Percentiles rank a stretch among this genome's conserved stretches.
Conservation (phyloP, 2,888 invertebrate genomes). For the Cenopis cana region DNA sequence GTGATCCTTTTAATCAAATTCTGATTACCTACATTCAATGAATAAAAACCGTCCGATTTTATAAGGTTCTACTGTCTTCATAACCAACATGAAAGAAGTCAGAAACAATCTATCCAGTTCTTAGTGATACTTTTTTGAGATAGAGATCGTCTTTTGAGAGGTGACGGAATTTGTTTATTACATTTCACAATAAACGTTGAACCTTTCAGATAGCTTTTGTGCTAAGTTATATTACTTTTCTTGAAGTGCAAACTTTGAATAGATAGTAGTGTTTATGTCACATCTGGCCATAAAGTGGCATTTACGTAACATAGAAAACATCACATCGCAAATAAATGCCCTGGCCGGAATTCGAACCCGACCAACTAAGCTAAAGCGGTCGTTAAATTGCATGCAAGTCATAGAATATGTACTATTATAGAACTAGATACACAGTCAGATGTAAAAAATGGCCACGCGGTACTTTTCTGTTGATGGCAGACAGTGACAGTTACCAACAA, state of each 20-base stretch:
- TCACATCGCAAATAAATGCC: too few species aligned
- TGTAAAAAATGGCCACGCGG: too few species aligned
- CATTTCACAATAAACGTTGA: not conserved
- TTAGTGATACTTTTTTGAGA: too few species aligned
- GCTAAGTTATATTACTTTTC: conserved; percentile 7
- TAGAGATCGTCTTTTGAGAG: not conserved
- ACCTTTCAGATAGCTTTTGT: conserved; percentile 6
- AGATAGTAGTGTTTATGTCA: not conserved
- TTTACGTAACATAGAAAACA: too few species aligned
- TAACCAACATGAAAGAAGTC: not conserved
- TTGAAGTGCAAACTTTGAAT: conserved; percentile 1
- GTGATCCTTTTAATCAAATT: not conserved
- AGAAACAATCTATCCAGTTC: not conserved
- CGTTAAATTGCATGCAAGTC: too few species aligned
- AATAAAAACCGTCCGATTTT: conserved; percentile 11
- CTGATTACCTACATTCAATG: not conserved
- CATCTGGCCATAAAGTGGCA: too few species aligned
- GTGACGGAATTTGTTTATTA: not conserved
- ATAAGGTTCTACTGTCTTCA: not conserved
- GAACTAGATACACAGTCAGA: too few species aligned
- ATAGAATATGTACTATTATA: too few species aligned
- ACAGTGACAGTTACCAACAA: too few species aligned
- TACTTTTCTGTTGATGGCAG: too few species aligned
- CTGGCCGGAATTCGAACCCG: too few species aligned
- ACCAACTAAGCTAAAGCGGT: too few species aligned